Conservation (phyloP, 1,140 invertebrate species). For the Mactra quadrangularis region DNA sequence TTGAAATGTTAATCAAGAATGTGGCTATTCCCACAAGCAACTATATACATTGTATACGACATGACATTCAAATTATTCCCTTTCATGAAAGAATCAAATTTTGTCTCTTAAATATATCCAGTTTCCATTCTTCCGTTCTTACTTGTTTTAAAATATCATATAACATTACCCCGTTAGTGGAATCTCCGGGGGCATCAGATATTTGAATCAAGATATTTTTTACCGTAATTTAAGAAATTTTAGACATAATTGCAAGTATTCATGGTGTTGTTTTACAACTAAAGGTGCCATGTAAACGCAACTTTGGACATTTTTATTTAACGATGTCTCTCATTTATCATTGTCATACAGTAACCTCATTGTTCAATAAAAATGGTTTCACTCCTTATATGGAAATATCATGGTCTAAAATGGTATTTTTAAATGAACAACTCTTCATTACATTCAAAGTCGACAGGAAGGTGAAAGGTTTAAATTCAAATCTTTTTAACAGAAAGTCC, state of each 20-base stretch:
- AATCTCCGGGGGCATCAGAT: conserved; percentile 2
- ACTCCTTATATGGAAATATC: no score
- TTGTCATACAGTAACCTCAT: no score
- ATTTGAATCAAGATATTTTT: conserved; percentile 22
- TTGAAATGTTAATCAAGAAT: neutral
- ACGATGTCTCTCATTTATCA: no score
- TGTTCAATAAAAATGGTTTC: no score
- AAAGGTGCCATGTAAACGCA: neutral
- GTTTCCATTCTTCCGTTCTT: conserved; percentile 18
- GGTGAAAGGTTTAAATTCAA: no score
- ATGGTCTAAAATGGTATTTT: no score
- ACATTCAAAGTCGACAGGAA: no score
- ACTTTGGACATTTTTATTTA: conserved; percentile 20
- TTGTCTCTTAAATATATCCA: conserved; percentile 11
- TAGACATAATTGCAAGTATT: conserved; percentile 5
- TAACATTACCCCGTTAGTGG: conserved; percentile 9
- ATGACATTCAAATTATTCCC: neutral
- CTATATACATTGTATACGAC: neutral
- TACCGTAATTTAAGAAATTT: conserved; percentile 3
- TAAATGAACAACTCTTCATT: no score
- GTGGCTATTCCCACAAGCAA: neutral
- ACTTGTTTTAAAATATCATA: neutral
- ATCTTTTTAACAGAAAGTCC: no score
- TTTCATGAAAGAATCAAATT: conserved; percentile 15
- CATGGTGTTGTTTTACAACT: neutral